These are phyloP conservation scores for Artemisiospiza belli DNA, from an alignment of 2,113 vertebrate species.

Conservation along the genomic window DNA sequence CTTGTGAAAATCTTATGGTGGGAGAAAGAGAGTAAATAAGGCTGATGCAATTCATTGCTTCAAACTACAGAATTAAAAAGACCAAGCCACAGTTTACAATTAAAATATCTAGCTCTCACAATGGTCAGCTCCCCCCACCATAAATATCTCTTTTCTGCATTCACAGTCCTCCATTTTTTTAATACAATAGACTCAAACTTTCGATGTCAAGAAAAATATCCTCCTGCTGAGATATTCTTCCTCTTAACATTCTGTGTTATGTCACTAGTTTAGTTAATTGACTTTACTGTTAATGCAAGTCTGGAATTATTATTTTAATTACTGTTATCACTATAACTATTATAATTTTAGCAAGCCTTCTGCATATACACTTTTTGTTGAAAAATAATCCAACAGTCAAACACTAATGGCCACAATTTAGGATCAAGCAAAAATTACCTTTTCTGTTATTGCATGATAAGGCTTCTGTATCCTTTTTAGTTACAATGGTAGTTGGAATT, in stretches of 20 bases:
- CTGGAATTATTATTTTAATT: not conserved
- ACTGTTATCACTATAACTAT: too few relatives aligned
- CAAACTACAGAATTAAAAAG: not conserved
- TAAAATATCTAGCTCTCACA: not conserved
- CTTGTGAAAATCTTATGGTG: not conserved
- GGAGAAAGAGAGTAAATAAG: not conserved
- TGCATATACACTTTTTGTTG: not conserved
- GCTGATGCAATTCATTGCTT: not conserved
- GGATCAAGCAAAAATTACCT: not conserved
- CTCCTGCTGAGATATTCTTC: not conserved
- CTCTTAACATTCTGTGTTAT: not conserved
- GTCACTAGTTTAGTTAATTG: not conserved
- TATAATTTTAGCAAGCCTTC: not conserved
- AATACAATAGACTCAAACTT: not conserved
- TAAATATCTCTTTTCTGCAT: not conserved
- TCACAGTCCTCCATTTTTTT: not conserved
- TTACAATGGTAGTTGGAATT: not conserved
- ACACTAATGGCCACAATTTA: not conserved
- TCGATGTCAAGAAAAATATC: not conserved
- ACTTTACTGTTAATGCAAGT: not conserved
- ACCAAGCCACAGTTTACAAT: not conserved
- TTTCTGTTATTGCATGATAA: not conserved
- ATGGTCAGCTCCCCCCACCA: not conserved
- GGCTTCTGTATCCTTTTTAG: not conserved
- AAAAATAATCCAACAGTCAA: not conserved